phyloP scores from a whole-genome alignment of 2,888 invertebrate genomes.

The Eupithecia centaureata region DNA sequence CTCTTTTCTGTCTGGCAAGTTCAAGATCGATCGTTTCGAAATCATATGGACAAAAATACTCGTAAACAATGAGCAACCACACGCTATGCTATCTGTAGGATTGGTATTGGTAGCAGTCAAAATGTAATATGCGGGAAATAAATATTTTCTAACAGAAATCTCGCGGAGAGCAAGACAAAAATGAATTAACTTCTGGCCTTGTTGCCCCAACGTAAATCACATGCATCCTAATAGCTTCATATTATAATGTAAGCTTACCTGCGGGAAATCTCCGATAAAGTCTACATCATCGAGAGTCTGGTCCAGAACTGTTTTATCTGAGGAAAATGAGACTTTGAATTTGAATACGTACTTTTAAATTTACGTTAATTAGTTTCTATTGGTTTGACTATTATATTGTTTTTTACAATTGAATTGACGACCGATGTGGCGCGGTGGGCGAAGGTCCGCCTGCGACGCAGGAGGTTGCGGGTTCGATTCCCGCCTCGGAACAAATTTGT shows the following conservation, averaged over 20 bases:
- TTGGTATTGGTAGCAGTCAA: not conserved
- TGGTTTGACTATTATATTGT: too few species aligned
- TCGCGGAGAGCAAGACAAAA: not conserved
- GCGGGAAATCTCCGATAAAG: conserved; percentile 83
- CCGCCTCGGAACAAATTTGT: too few species aligned
- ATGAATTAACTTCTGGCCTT: not conserved
- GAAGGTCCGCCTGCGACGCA: too few species aligned
- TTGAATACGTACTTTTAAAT: too few species aligned
- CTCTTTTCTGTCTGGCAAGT: conserved; percentile 57
- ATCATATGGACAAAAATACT: conserved; percentile 31
- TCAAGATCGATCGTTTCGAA: conserved; percentile 55
- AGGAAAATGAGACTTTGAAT: conserved; percentile 27
- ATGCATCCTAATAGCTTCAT: not conserved
- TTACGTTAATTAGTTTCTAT: too few species aligned
- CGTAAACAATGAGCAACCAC: conserved; percentile 29
- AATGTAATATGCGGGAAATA: not conserved
- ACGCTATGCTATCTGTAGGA: conserved; percentile 13
- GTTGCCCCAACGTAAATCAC: not conserved
- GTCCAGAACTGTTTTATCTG: conserved; percentile 88
- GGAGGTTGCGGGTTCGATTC: too few species aligned
- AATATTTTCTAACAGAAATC: not conserved
- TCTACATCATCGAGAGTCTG: conserved; percentile 86
- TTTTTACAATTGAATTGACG: too few species aligned
- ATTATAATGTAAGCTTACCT: conserved; percentile 68
- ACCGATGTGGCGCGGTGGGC: too few species aligned